Conservation (phyloP, 2,888 invertebrate species). For the Mechanitis messenoides region DNA sequence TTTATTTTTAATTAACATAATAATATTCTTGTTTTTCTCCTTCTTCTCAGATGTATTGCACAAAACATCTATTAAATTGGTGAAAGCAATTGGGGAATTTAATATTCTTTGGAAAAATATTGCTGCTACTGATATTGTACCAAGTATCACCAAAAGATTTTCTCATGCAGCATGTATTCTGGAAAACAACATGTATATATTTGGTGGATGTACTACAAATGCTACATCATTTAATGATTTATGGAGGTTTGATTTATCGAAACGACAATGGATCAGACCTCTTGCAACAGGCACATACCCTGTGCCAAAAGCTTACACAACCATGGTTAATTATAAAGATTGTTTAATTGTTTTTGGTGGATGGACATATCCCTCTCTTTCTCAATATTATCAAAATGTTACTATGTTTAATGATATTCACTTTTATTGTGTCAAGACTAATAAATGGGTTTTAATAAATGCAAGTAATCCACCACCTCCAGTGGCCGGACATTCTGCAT, state of each 20-base stretch:
- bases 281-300: conserved; percentile 91
- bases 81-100: conserved; percentile 85
- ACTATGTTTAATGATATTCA: conserved; percentile 95
- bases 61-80: conserved; percentile 83
- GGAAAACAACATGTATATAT: conserved; percentile 93
- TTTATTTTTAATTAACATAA: too few relatives aligned
- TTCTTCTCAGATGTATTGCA: conserved; percentile 83
- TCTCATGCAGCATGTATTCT: conserved; percentile 92
- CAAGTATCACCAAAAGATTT: conserved; percentile 92
- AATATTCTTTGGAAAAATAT: conserved; percentile 85
- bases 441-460: conserved; percentile 85
- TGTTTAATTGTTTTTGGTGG: conserved; percentile 94
- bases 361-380: conserved; percentile 93
- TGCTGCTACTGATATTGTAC: conserved; percentile 75
- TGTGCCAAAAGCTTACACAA: conserved; percentile 96
- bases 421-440: conserved; percentile 86
- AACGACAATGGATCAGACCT: conserved; percentile 89
- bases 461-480: conserved; percentile 84
- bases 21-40: background rate
- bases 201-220: conserved; percentile 96
- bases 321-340: conserved; percentile 91
- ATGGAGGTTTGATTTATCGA: conserved; percentile 93
- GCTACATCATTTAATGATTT: conserved; percentile 98
- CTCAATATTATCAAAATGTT: conserved; percentile 89
- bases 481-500: conserved; percentile 95